Evolutionary conservation across 37 sponge, comb jelly and placozoan genomes (phyloP), one percentile per base, ranked within the genome.

Genomic region (Cliona cf. orientalis): DNA sequence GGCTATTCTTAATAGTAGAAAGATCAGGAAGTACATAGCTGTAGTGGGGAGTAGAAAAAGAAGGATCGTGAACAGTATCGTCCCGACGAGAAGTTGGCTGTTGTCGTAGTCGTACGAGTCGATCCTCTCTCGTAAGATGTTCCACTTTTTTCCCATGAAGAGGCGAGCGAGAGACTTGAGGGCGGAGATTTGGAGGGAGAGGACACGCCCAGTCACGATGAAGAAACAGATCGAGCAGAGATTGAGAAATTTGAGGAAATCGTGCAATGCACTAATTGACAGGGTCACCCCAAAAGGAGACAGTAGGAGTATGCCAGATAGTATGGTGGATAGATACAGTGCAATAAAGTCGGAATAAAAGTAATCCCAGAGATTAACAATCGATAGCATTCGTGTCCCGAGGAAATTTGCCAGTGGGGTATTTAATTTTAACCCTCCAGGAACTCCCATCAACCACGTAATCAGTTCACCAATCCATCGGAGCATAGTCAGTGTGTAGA

Each of bases 381-480:
- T 58, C 23, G 19, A 43, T 2, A 80, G 60, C 25, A 87, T 78
- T 14, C 53, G 60, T n/a, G 37, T 37, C 0, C 82, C 89, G 0
- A 95, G 57, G 75, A 88, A 95, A 21, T 69, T 49, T 46, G 58
- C 60, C 56, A 95, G 82, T 25, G 83, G 86, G 0, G 63, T 81
- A 78, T 95, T 95, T 32, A 95, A 83, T 66, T 95, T 95, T 26
- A 95, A 68, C 2, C 95, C 95, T 11, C 68, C 89, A 7, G 95
- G 95, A 9, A 57, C 73, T 21, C 82, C 93, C 89, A 81, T 91
- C 12, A 91, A 60, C 95, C 95, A 95, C 39, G 56, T 19, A 36
- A 89, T 57, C 33, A 66, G 43, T 44, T 58, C 31, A 21, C 44
- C 25, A 17, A 71, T 62, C 76, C 58, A 80, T 26, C 68, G 70